Base-by-base conservation (phyloP, 2,888 invertebrate genomes). In the Catonia carolina region DNA sequence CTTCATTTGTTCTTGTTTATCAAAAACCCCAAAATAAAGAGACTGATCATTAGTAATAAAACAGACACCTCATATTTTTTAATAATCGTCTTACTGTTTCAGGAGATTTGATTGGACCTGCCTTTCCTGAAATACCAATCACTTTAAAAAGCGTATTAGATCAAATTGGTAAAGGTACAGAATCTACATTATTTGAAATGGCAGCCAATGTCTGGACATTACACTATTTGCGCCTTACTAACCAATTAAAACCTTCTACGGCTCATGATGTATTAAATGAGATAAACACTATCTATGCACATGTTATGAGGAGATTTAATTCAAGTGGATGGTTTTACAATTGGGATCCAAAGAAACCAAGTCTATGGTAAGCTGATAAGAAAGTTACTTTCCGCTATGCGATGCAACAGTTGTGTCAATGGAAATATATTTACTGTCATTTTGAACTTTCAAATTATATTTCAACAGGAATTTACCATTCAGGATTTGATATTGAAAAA, bases 91-190 rank as follows among this genome's bases (percentile, higher is more conserved):
- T n/a, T n/a, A n/a, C 41, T 39, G 33, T 56, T 55, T 22, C 64
- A 77, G 78, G 78, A 63, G 78, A 78, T 65, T 72, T 79, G 2
- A 74, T 78, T 56, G 78, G 78, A 0, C 77, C 77, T 6, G 72
- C 73, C 7, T 73, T 75, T 61, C 72, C 72, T 3, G 57, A 67
- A 35, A 65, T 66, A 4, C 70, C 71, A 2, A 66, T 72, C 12
- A 68, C 66, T 6, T 64, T 69, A 42, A 60, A 66, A 15, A 63
- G 63, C n/a, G 61, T 72, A 27, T 65, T 79, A 58, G 69, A 72
- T 20, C 70, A 74, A 60, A 72, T 74, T 1, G 73, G 73, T 22
- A 75, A 76, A 56, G 73, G 74, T 2, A 76, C 74, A 0, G 78
- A 79, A 55, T 74, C 75, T 61, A 72, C 74, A 57, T 67, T 77